Evolutionary conservation across 2,113 vertebrate species (phyloP).

Genomic region (Phaetusa simplex): DNA sequence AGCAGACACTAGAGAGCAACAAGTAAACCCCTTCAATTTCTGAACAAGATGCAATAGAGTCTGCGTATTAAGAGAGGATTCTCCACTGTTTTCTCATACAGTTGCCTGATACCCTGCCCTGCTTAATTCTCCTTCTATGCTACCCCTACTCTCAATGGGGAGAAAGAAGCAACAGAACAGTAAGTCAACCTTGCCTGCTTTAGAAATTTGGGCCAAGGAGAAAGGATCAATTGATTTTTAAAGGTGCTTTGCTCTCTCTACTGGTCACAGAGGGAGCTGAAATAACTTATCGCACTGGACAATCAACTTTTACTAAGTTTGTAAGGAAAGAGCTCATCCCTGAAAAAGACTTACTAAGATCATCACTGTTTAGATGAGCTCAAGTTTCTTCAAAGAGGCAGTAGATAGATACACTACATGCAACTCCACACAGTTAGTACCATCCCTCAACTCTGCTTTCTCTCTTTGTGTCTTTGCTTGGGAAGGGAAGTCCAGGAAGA

Average conservation of each 20-base stretch:
- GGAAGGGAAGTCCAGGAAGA: background rate
- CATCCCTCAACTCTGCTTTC: background rate
- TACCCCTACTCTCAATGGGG: background rate
- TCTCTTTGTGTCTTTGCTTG: background rate
- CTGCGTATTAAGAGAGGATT: background rate
- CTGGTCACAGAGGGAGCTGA: background rate
- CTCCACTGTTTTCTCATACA: background rate
- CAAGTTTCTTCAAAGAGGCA: background rate
- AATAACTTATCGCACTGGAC: background rate
- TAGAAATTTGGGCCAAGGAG: background rate
- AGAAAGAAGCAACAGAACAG: background rate
- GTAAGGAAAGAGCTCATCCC: background rate
- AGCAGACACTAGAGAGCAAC: background rate
- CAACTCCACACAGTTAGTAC: background rate
- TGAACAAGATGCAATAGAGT: background rate
- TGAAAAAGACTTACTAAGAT: background rate
- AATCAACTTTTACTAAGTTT: background rate
- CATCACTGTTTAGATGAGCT: background rate
- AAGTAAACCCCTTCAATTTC: background rate
- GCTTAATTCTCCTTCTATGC: background rate
- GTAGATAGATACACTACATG: background rate
- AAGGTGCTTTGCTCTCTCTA: slow-evolving; percentile 15
- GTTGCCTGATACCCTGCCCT: background rate
- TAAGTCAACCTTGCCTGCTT: background rate
- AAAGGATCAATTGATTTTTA: background rate